Percentiles rank a stretch among this genome's conserved stretches.
phyloP scores from a whole-genome alignment of 2,888 invertebrate genomes.

The Xanthorhoe designata region DNA sequence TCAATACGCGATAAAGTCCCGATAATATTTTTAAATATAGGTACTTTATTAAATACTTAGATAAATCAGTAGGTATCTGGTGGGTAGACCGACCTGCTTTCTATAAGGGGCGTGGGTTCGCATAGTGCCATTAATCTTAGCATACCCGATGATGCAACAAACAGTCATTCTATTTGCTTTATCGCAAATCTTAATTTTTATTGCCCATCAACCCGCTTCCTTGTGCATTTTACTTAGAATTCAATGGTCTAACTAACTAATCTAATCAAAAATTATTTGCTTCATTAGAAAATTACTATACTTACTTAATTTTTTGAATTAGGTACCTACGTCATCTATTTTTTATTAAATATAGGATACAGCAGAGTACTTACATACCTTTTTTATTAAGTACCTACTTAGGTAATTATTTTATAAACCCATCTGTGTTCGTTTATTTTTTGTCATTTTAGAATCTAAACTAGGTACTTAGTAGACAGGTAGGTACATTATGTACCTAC shows the following conservation, averaged over 20 bases:
- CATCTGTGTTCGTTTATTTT: too few relatives aligned
- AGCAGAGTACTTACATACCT: too few relatives aligned
- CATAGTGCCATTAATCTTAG: background rate
- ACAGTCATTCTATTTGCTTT: background rate
- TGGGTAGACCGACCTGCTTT: constrained; percentile 16
- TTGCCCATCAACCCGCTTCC: background rate
- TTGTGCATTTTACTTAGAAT: background rate
- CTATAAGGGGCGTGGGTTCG: constrained; percentile 1
- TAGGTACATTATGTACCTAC: background rate
- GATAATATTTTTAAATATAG: too few relatives aligned
- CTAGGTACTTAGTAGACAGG: background rate
- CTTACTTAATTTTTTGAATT: too few relatives aligned
- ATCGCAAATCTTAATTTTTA: background rate
- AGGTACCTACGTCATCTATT: too few relatives aligned
- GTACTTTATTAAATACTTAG: background rate
- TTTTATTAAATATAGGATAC: too few relatives aligned
- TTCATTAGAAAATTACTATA: too few relatives aligned
- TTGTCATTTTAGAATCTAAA: too few relatives aligned
- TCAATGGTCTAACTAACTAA: background rate
- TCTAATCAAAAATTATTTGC: background rate
- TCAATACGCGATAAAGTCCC: too few relatives aligned
- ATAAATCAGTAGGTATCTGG: background rate
- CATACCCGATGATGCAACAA: constrained; percentile 6
- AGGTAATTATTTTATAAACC: too few relatives aligned
- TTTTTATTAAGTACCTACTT: too few relatives aligned